These are phyloP conservation scores for Cyanistes caeruleus DNA, from an alignment of 2,113 vertebrate genomes.

Conservation along the genomic window DNA sequence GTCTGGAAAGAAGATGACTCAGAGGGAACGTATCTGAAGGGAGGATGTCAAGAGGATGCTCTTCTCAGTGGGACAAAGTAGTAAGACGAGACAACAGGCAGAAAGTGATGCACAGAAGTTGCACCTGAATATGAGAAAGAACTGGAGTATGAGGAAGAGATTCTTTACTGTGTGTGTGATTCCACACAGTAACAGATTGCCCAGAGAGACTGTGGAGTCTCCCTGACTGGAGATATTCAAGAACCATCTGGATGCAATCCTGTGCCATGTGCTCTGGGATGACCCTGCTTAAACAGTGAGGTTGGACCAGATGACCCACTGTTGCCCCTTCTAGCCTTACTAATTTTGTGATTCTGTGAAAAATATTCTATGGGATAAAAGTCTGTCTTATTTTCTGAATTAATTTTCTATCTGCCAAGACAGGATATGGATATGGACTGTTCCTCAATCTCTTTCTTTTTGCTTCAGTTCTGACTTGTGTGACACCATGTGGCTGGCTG, in stretches of 20 bases:
- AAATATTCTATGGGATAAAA: neutral
- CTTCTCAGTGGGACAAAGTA: neutral
- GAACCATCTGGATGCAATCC: neutral
- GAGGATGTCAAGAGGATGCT: neutral
- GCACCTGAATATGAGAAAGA: neutral
- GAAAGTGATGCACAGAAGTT: neutral
- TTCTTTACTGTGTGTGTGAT: neutral
- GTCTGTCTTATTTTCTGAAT: neutral
- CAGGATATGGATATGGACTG: fast-evolving
- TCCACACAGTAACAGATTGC: neutral
- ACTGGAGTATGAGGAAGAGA: neutral
- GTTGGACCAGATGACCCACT: neutral
- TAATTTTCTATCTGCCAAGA: neutral
- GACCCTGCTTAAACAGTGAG: neutral
- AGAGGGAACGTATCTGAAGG: neutral
- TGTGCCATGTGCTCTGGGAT: neutral
- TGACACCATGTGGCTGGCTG: neutral
- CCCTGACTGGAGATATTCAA: neutral
- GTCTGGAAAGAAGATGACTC: neutral
- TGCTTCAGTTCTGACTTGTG: neutral
- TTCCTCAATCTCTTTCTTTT: neutral
- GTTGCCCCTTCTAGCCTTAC: neutral
- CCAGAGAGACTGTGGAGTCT: neutral
- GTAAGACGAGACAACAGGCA: neutral
- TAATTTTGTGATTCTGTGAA: neutral